A percentile compares a stretch with the other conserved stretches of the same genome.
These are phyloP conservation scores for Apodemia mormo DNA, from an alignment of 2,888 invertebrate species.

Conservation along the genomic window DNA sequence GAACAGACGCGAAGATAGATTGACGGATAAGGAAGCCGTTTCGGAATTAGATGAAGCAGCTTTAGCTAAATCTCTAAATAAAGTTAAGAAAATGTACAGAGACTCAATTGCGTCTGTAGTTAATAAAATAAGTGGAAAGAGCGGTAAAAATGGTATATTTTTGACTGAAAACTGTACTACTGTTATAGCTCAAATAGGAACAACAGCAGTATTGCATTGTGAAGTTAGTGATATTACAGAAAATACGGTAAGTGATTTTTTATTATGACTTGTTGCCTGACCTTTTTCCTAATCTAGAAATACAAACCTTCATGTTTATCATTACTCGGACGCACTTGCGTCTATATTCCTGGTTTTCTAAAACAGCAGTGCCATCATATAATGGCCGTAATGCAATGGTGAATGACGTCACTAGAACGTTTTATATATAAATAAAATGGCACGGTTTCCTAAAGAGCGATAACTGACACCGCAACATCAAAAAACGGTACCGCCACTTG, in stretches of 20 bases:
- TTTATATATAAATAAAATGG: too few species aligned
- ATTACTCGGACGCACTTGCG: too few species aligned
- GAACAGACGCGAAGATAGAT: constrained; percentile 54
- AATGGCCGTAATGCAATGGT: too few species aligned
- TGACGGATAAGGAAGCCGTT: constrained; percentile 59
- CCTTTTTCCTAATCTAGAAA: too few species aligned
- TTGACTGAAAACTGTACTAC: constrained; percentile 83
- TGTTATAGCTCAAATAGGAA: constrained; percentile 84
- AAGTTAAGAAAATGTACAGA: constrained; percentile 78
- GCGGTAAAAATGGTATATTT: constrained; percentile 73
- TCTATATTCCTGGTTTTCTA: too few species aligned
- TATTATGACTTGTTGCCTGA: not conserved
- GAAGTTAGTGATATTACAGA: constrained; percentile 84
- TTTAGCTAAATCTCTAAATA: constrained; percentile 61
- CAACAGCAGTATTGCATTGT: constrained; percentile 83
- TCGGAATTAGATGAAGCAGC: constrained; percentile 60
- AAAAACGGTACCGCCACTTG: too few species aligned
- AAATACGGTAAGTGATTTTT: constrained; percentile 78
- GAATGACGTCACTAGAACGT: too few species aligned
- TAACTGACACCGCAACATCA: too few species aligned
- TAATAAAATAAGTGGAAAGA: constrained; percentile 71
- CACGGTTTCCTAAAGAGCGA: too few species aligned
- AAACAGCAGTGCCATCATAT: too few species aligned
- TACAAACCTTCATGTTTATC: too few species aligned
- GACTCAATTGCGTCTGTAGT: constrained; percentile 64